Conservation (phyloP, 2,113 vertebrate species). For the Oophaga pumilio region DNA sequence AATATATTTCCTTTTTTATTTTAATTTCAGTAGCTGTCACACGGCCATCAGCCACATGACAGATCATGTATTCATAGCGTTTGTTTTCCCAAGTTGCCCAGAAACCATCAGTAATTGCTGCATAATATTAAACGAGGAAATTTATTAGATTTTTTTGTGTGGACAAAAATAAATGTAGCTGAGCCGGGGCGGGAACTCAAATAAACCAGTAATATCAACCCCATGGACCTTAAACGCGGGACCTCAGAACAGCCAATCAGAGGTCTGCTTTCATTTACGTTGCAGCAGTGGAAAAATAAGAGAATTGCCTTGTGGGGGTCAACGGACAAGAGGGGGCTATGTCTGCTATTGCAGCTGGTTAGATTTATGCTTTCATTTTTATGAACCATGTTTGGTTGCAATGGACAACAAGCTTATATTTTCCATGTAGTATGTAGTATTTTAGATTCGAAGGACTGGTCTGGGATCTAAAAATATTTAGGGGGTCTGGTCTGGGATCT, state of each 20-base stretch:
- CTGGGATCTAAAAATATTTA: too few relatives aligned
- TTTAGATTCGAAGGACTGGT: too few relatives aligned
- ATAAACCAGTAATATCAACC: neutral
- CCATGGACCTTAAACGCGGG: neutral
- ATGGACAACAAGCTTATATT: too few relatives aligned
- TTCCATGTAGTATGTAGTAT: too few relatives aligned
- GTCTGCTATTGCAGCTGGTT: too few relatives aligned
- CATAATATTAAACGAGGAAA: neutral
- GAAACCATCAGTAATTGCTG: neutral
- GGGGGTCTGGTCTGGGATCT: too few relatives aligned
- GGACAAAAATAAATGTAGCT: neutral
- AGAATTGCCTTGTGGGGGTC: neutral
- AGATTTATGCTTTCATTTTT: too few relatives aligned
- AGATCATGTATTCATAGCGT: neutral
- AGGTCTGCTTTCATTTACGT: neutral
- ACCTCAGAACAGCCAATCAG: neutral
- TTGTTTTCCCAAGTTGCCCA: neutral
- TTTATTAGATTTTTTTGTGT: neutral
- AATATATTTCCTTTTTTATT: neutral
- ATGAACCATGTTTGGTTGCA: too few relatives aligned
- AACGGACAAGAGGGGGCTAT: too few relatives aligned
- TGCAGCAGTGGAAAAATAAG: neutral
- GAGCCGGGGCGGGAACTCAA: neutral
- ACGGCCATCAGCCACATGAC: neutral
- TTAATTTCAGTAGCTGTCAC: neutral